Conservation (phyloP, 2,113 vertebrate species). For the Chaetorhynchus papuensis region DNA sequence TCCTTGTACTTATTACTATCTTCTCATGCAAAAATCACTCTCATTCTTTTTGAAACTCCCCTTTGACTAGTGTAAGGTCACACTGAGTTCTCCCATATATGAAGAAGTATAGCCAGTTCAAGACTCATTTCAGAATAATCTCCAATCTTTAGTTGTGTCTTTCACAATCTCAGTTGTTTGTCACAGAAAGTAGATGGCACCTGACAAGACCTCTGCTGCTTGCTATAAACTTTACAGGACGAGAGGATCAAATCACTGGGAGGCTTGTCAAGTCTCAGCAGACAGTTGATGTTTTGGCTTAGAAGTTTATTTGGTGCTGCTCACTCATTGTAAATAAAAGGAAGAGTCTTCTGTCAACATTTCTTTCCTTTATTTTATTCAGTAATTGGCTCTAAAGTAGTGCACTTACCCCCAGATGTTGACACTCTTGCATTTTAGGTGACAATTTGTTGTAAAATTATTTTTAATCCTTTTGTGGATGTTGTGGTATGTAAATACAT, state of each 20-base stretch:
- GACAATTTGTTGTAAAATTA: not conserved
- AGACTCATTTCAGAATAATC: not conserved
- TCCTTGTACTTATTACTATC: not conserved
- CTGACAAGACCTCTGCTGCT: not conserved
- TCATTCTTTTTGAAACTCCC: not conserved
- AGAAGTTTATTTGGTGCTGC: not conserved
- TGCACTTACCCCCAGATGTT: not conserved
- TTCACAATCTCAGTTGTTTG: not conserved
- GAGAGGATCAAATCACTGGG: not conserved
- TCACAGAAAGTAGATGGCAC: not conserved
- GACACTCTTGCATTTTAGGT: not conserved
- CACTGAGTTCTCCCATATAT: not conserved
- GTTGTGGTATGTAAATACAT: not conserved
- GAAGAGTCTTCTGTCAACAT: not conserved
- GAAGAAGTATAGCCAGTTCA: not conserved
- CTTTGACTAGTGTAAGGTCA: not conserved
- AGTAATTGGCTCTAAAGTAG: not conserved
- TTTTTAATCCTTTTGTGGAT: not conserved
- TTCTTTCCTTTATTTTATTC: not conserved
- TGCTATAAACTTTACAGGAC: not conserved
- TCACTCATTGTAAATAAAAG: not conserved
- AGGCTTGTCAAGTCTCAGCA: not conserved
- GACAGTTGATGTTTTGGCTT: not conserved
- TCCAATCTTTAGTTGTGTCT: not conserved
- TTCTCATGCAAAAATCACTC: not conserved